phyloP scores from a whole-genome alignment of 2,888 invertebrate species.

The Mesorhabditis spiculigera region DNA sequence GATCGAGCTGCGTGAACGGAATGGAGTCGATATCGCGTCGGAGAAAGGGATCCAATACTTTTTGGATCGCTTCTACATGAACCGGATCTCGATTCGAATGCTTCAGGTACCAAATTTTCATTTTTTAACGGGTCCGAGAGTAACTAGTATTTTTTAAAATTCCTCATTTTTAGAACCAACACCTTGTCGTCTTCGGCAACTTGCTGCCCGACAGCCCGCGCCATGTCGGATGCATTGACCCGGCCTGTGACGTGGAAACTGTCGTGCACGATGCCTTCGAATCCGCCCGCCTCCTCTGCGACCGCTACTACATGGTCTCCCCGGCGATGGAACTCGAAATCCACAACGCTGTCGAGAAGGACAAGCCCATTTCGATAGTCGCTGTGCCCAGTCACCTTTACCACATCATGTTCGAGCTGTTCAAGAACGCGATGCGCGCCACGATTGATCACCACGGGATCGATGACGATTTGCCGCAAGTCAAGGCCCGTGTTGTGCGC shows the following conservation, averaged over 20 bases:
- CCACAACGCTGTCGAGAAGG: conserved; percentile 55
- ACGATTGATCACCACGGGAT: conserved; percentile 83
- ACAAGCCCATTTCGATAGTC: conserved; percentile 76
- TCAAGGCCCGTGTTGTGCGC: conserved; percentile 78
- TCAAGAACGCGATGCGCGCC: conserved; percentile 95
- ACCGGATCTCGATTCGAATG: conserved; percentile 95
- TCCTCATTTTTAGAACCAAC: no score
- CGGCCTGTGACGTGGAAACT: conserved; percentile 82
- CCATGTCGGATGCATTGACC: conserved; percentile 95
- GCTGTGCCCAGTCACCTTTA: conserved; percentile 97
- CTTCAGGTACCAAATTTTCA: conserved; percentile 89
- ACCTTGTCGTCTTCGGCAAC: conserved; percentile 61
- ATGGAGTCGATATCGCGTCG: conserved; percentile 72
- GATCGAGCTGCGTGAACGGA: conserved; percentile 87
- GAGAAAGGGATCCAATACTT: conserved; percentile 90
- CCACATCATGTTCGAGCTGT: conserved; percentile 96
- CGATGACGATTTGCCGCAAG: conserved; percentile 74
- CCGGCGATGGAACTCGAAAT: conserved; percentile 77
- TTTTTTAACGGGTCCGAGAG: no score
- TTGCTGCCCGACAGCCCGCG: conserved; percentile 61
- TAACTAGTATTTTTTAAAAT: conserved; percentile 8
- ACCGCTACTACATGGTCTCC: conserved; percentile 90
- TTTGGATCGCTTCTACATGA: conserved; percentile 96
- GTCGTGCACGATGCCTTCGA: conserved; percentile 93
- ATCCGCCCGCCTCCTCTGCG: conserved; percentile 93